Percentiles rank a stretch among this genome's conserved stretches.
These are phyloP conservation scores for Orchesellides sinensis DNA, from an alignment of 2,888 invertebrate genomes.

Conservation along the genomic window DNA sequence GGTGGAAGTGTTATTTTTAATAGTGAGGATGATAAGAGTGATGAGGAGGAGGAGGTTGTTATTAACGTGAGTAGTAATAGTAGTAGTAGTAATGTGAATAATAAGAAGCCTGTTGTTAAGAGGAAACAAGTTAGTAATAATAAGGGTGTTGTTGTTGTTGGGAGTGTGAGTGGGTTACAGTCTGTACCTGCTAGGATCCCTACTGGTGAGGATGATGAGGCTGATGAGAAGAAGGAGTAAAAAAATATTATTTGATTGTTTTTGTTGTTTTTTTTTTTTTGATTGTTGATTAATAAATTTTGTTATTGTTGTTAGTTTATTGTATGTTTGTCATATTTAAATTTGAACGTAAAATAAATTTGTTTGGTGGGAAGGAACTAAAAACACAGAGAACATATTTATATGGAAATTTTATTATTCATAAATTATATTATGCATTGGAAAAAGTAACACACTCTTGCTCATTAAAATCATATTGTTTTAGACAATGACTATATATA, in stretches of 20 bases:
- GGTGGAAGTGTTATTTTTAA: slow-evolving; percentile 3
- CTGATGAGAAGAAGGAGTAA: slow-evolving; percentile 14
- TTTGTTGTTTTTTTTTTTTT: background rate
- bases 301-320: too few relatives aligned
- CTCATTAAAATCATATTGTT: too few relatives aligned
- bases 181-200: slow-evolving; percentile 56
- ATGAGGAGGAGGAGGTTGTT: slow-evolving; percentile 13
- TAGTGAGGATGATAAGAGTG: background rate
- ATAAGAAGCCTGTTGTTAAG: background rate
- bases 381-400: too few relatives aligned
- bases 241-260: background rate
- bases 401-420: too few relatives aligned
- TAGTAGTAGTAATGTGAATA: slow-evolving; percentile 1
- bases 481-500: too few relatives aligned
- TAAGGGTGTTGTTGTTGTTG: background rate
- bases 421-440: too few relatives aligned
- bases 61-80: background rate
- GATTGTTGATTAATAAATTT: background rate
- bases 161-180: slow-evolving; percentile 25
- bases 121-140: background rate
- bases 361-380: too few relatives aligned
- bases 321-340: background rate
- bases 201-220: slow-evolving; percentile 68
- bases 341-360: too few relatives aligned
- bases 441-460: too few relatives aligned